Evolutionary conservation across 2,113 vertebrate species (phyloP).

Genomic region (Marmota monax): DNA sequence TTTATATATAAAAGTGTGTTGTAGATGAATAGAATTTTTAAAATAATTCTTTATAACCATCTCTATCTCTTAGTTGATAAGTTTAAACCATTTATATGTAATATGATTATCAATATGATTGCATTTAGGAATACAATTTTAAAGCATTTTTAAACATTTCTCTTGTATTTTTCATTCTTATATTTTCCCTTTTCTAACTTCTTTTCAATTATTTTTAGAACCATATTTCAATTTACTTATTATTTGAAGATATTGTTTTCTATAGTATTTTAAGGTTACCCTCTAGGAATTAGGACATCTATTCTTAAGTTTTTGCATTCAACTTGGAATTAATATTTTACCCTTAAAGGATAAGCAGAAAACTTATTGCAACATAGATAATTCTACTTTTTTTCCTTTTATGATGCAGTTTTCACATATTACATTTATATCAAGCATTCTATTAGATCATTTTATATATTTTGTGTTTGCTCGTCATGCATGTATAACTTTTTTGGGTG

Average conservation of each 20-base stretch:
- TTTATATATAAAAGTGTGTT: background rate
- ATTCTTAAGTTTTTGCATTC: background rate
- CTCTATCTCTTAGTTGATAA: background rate
- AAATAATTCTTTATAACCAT: background rate
- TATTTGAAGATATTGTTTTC: background rate
- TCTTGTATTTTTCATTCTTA: background rate
- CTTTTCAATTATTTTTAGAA: background rate
- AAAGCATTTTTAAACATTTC: background rate
- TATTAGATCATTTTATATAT: background rate
- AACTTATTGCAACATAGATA: background rate
- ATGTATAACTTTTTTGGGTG: no score
- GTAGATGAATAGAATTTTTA: background rate
- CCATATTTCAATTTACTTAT: background rate
- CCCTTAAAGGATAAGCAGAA: background rate
- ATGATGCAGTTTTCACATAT: background rate
- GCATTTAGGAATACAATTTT: background rate
- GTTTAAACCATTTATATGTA: background rate
- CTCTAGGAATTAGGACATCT: background rate
- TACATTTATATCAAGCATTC: background rate
- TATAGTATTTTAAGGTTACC: background rate
- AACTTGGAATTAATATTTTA: background rate
- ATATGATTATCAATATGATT: background rate
- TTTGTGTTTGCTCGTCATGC: background rate
- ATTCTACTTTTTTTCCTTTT: background rate
- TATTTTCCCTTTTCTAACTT: background rate